Evolutionary conservation across 2,888 invertebrate genomes (phyloP).

Genomic region (Drosophila merina): DNA sequence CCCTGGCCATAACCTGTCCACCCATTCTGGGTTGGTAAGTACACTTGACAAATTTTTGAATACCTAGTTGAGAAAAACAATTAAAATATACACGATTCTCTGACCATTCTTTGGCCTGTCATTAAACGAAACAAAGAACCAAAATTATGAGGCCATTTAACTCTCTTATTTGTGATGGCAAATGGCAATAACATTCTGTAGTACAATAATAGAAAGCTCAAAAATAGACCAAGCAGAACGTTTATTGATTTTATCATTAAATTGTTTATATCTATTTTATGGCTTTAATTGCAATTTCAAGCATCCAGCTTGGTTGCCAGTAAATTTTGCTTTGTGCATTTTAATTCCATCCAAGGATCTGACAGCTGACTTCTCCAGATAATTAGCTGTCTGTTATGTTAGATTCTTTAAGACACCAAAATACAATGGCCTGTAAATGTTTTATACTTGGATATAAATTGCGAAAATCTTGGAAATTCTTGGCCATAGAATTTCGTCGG

Average conservation of each 20-base stretch:
- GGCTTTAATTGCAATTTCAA: neutral
- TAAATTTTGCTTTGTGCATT: neutral
- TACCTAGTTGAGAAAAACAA: too few species aligned
- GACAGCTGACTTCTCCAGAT: neutral
- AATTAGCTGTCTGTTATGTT: constrained; percentile 4
- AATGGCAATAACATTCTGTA: constrained; percentile 1
- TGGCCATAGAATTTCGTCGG: neutral
- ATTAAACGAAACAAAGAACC: neutral
- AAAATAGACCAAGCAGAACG: neutral
- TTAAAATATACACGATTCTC: neutral
- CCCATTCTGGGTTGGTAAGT: constrained; percentile 96
- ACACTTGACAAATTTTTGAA: constrained; percentile 8
- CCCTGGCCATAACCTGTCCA: constrained; percentile 96
- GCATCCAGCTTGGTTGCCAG: neutral
- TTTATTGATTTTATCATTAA: neutral
- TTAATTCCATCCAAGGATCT: neutral
- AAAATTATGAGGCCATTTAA: neutral
- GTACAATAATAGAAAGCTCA: neutral
- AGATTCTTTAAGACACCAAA: neutral
- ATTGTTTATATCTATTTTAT: neutral
- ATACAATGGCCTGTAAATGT: neutral
- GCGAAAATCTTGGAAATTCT: neutral
- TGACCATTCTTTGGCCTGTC: neutral
- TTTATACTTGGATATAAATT: neutral
- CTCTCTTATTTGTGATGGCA: neutral